A percentile compares a stretch with the other conserved stretches of the same genome.
Evolutionary conservation across 2,888 invertebrate species (phyloP).

Genomic region (Sarcophaga caerulescens): DNA sequence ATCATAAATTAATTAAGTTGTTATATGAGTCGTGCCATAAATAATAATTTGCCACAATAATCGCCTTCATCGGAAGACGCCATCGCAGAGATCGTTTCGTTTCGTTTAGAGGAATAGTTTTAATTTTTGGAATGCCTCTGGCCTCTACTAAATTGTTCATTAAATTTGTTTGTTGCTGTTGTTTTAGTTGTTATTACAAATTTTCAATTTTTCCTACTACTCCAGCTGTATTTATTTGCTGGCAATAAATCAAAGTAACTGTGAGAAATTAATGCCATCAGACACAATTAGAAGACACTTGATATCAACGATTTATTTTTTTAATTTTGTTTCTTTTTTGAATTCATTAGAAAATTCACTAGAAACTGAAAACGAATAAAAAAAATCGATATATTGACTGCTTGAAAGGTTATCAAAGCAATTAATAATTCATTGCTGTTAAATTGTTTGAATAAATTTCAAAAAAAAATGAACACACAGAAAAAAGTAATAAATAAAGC

Average conservation of each 20-base stretch:
- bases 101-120: background rate
- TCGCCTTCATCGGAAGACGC: slow-evolving; percentile 20
- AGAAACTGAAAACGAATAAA: background rate
- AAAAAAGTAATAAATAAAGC: background rate
- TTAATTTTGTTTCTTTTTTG: background rate
- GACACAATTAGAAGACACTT: slow-evolving; percentile 37
- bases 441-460: slow-evolving; percentile 33
- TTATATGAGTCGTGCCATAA: slow-evolving; percentile 62
- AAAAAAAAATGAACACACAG: slow-evolving; percentile 2
- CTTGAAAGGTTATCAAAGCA: slow-evolving; percentile 61
- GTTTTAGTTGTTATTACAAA: background rate
- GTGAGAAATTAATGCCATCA: slow-evolving; percentile 23
- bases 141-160: background rate
- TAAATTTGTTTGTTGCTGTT: background rate
- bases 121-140: slow-evolving; percentile 5
- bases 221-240: slow-evolving; percentile 29
- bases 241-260: slow-evolving; percentile 60
- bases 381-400: slow-evolving; percentile 8
- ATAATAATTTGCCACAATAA: slow-evolving; percentile 51
- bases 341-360: background rate
- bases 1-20: slow-evolving; percentile 69
- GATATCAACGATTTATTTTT: background rate
- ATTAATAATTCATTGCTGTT: slow-evolving; percentile 55
- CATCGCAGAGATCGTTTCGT: background rate
- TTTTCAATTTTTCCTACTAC: background rate